phyloP scores from a whole-genome alignment of 2,113 vertebrate genomes.

The Panurus biarmicus region DNA sequence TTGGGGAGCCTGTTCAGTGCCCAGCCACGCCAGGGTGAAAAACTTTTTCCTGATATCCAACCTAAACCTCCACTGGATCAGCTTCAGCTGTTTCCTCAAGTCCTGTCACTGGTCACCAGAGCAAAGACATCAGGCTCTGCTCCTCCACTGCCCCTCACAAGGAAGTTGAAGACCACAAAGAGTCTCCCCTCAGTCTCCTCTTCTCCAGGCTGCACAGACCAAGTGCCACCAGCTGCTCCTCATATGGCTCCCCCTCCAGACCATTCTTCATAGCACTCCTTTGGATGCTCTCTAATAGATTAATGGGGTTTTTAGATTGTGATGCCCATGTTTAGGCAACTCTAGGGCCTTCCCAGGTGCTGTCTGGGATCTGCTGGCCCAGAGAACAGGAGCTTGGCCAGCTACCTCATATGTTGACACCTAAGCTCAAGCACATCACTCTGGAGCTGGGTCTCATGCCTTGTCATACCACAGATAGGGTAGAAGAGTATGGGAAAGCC shows the following conservation, averaged over 20 bases:
- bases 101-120: background rate
- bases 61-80: background rate
- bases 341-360: background rate
- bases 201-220: background rate
- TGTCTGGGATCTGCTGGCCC: background rate
- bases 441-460: background rate
- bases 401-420: accelerated
- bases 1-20: background rate
- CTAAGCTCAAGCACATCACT: background rate
- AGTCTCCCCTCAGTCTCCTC: background rate
- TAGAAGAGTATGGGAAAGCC: background rate
- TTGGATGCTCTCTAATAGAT: background rate
- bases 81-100: background rate
- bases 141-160: background rate
- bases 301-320: background rate
- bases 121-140: background rate
- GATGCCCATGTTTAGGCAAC: background rate
- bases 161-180: background rate
- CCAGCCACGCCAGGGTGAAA: background rate
- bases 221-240: accelerated
- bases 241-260: background rate
- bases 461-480: background rate
- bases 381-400: background rate
- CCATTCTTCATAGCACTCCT: background rate
- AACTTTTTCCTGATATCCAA: background rate